phyloP scores from a whole-genome alignment of 2,797 vertebrate genomes.

The Macropodus opercularis region DNA sequence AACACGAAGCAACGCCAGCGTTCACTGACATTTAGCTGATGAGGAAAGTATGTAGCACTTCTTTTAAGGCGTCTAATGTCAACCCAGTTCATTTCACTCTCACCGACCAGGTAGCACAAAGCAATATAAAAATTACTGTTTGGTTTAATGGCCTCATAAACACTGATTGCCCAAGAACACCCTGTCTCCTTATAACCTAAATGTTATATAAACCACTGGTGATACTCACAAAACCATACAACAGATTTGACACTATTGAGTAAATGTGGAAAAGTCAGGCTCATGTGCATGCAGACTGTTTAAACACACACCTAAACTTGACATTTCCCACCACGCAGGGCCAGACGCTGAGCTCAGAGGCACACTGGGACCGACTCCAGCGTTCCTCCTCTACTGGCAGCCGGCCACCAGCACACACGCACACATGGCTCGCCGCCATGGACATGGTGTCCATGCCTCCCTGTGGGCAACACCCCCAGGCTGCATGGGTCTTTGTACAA shows the following conservation, averaged over 20 bases:
- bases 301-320: neutral
- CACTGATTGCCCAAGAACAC: neutral
- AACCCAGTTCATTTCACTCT: neutral
- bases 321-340: conserved; percentile 24
- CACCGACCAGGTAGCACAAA: neutral
- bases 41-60: neutral
- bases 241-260: neutral
- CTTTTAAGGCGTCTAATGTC: neutral
- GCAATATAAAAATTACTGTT: neutral
- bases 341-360: conserved; percentile 59
- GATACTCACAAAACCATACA: neutral
- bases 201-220: neutral
- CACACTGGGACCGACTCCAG: conserved; percentile 61
- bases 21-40: neutral
- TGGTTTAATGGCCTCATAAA: neutral
- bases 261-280: neutral
- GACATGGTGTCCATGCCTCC: conserved; percentile 51
- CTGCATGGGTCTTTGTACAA: conserved; percentile 27
- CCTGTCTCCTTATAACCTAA: neutral
- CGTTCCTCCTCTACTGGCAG: conserved; percentile 41
- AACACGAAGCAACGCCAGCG: too few species aligned
- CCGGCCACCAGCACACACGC: conserved; percentile 12
- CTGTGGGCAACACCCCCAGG: conserved; percentile 24
- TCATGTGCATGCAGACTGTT: conserved; percentile 5
- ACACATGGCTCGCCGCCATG: conserved; percentile 38